Percentiles rank a stretch among this genome's conserved stretches.
phyloP scores from a whole-genome alignment of 2,113 vertebrate genomes.

The Apodemus sylvaticus region DNA sequence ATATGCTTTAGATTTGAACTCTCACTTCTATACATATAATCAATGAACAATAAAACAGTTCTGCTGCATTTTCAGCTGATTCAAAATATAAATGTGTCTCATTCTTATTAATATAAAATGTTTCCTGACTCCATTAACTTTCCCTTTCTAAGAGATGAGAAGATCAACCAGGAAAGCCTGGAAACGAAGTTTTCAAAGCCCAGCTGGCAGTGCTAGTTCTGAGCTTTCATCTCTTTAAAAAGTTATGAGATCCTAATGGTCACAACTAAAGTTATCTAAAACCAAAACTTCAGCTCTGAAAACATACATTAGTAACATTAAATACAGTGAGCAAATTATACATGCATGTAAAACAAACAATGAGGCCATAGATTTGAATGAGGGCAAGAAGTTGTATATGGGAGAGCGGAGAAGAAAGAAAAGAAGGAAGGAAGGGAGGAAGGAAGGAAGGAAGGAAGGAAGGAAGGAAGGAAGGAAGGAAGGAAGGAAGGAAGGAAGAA shows the following conservation, averaged over 20 bases:
- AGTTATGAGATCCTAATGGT: background rate
- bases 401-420: background rate
- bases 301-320: background rate
- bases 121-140: background rate
- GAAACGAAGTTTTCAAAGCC: background rate
- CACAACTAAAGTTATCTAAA: background rate
- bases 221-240: background rate
- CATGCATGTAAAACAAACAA: background rate
- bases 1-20: background rate
- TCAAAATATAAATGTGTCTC: background rate
- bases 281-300: background rate
- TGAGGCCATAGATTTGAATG: background rate
- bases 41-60: background rate
- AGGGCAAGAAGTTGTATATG: background rate
- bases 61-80: background rate
- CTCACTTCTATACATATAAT: background rate
- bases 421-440: too few relatives aligned
- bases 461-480: too few relatives aligned
- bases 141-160: background rate
- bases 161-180: background rate
- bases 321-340: background rate
- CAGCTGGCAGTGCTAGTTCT: background rate
- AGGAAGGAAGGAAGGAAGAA: too few relatives aligned
- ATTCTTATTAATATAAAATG: background rate
- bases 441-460: too few relatives aligned